Percentiles rank a stretch among this genome's conserved stretches.
phyloP scores from a whole-genome alignment of 2,113 vertebrate species.

The Plecotus auritus region DNA sequence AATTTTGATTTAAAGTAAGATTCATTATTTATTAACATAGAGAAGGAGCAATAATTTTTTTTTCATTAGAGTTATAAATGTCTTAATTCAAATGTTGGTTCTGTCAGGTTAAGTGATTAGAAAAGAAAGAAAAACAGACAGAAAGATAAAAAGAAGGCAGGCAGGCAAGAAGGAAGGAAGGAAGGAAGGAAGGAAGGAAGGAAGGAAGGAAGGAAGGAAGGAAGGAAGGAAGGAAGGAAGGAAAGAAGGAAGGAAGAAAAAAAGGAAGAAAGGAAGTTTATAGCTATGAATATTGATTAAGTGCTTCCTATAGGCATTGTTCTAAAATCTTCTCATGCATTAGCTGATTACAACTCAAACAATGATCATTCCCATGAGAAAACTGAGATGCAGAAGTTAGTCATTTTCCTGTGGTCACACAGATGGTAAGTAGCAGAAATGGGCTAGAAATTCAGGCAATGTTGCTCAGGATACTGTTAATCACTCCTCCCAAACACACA shows the following conservation, averaged over 20 bases:
- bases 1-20: constrained; percentile 1
- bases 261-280: too few species aligned
- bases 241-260: not conserved
- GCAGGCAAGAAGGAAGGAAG: not conserved
- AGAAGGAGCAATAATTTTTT: not conserved
- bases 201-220: not conserved
- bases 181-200: not conserved
- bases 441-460: not conserved
- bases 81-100: not conserved
- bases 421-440: not conserved
- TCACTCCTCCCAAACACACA: not conserved
- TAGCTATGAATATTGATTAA: not conserved
- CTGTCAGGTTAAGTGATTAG: not conserved
- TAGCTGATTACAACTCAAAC: not conserved
- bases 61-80: not conserved
- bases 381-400: not conserved
- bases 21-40: not conserved
- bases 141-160: not conserved
- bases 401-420: not conserved
- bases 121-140: not conserved
- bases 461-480: not conserved
- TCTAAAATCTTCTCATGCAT: not conserved
- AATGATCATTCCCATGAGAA: not conserved
- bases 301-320: not conserved
- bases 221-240: not conserved